phyloP scores from a whole-genome alignment of 2,113 vertebrate species.

The Passerina amoena region DNA sequence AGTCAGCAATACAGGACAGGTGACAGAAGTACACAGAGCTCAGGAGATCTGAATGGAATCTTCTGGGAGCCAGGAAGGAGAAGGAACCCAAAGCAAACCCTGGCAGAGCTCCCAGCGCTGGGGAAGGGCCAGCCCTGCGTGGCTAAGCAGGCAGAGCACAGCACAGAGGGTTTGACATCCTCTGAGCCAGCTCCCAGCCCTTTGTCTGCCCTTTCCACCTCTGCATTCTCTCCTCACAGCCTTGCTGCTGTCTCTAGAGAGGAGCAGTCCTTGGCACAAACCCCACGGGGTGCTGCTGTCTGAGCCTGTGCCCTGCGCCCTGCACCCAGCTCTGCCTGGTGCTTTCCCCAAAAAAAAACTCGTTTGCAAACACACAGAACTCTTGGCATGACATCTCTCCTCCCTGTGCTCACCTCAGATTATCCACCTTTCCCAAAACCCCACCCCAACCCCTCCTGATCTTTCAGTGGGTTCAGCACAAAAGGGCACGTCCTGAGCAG shows the following conservation, averaged over 20 bases:
- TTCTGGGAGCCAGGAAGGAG: neutral
- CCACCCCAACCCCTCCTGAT: neutral
- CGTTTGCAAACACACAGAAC: neutral
- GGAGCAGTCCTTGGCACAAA: neutral
- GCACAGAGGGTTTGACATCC: accelerated
- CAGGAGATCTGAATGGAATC: neutral
- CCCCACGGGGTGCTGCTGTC: neutral
- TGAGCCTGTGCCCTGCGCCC: neutral
- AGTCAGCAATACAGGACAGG: neutral
- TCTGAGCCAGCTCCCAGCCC: neutral
- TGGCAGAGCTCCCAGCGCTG: neutral
- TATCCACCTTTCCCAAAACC: neutral
- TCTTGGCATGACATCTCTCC: neutral
- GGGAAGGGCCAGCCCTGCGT: neutral
- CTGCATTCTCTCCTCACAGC: neutral
- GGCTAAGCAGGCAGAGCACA: neutral
- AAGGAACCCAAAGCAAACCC: neutral
- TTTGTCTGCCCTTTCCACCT: neutral
- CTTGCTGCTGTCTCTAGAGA: neutral
- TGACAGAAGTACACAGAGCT: neutral
- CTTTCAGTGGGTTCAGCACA: neutral
- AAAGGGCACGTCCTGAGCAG: neutral
- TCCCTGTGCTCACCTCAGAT: neutral
- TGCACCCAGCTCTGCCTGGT: neutral
- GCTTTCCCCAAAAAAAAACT: neutral